phyloP scores from a whole-genome alignment of 1,140 invertebrate genomes.

The Neodiprion lecontei region DNA sequence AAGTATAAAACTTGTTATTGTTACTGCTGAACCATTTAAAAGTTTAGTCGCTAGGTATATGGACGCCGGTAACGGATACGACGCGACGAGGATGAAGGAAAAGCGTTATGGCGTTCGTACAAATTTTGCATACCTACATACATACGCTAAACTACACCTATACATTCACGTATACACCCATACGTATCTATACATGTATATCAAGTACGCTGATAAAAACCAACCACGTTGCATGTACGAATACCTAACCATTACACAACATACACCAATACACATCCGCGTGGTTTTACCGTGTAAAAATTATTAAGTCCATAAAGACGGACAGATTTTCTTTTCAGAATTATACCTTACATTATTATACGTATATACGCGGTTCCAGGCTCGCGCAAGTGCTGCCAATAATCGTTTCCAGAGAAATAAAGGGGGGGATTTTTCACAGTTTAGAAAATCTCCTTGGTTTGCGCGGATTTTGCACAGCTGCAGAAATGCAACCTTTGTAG shows the following conservation, averaged over 20 bases:
- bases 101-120: background rate
- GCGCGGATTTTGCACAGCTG: no score
- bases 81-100: no score
- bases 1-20: slow-evolving; percentile 1
- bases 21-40: slow-evolving; percentile 3
- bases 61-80: background rate
- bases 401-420: no score
- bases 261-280: background rate
- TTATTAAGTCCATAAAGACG: slow-evolving; percentile 1
- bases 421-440: background rate
- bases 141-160: no score
- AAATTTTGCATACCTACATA: background rate
- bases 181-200: background rate
- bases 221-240: background rate
- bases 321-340: background rate
- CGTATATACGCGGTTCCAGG: background rate
- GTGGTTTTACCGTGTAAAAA: background rate
- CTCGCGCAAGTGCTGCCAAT: no score
- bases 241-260: background rate
- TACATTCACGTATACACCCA: no score
- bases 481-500: no score
- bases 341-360: background rate
- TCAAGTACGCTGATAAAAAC: background rate
- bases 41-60: background rate
- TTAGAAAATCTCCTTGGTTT: no score